Evolutionary conservation across 2,797 vertebrate genomes (phyloP), one percentile per base, ranked within the genome.

Genomic region (Poecile montanus): DNA sequence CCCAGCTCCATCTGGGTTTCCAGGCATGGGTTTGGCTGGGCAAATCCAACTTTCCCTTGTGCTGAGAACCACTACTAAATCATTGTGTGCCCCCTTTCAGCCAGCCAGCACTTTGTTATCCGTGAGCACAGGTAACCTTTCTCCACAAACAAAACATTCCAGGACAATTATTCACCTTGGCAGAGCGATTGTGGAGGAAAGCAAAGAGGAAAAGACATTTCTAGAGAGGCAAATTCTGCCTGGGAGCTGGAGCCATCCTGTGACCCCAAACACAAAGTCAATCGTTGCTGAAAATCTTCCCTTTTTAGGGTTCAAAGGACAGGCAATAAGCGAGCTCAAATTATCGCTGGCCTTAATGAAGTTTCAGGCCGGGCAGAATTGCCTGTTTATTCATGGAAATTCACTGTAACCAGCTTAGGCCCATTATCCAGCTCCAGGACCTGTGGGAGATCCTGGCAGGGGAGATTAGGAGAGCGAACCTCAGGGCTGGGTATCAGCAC

Each of bases 331-430:
- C 18, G 25, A 80, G 32, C 51, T 84, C 47, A 20, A 66, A 92
- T 91, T 61, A 75, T 63, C 1, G 2, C 65, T 0, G 1, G 61
- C 11, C 15, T 83, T 89, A 83, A 93, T 61, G 91, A 93, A 95
- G 92, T n/a, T 61, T 32, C 53, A 67, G 75, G 6, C 60, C 4
- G 83, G 71, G 80, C 71, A 83, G 75, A 85, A 85, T 13, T 29
- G 65, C 62, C 91, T 77, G 34, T 47, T 95, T 89, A 83, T 68
- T 66, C 50, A 74, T 75, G 78, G 44, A 91, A 93, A 93, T 92
- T 89, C 87, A 21, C 72, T 26, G 11, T 57, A 63, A 92, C 84
- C 84, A 68, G 94, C 92, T 95, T 83, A 91, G 1, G 15, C 42
- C 45, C 67, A 23, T 90, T 70, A 90, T 57, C 93, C 80, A 42